These are phyloP conservation scores for Anhinga anhinga DNA, from an alignment of 2,113 vertebrate species.

Conservation along the genomic window DNA sequence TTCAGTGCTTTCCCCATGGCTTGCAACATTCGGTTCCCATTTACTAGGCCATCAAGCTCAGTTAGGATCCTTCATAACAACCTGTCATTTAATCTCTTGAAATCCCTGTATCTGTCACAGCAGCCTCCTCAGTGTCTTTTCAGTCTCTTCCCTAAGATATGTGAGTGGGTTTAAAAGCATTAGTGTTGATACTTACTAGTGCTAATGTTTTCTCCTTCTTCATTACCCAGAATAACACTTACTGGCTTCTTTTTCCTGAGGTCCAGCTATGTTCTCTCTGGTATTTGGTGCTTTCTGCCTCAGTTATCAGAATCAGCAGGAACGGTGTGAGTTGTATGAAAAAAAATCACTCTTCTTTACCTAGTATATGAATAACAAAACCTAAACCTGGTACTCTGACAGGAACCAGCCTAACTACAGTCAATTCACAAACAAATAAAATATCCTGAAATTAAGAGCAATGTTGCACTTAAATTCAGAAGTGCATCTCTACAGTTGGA, in stretches of 20 bases:
- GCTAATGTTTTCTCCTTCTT: neutral
- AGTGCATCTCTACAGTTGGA: neutral
- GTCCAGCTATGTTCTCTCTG: neutral
- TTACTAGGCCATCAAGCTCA: slow-evolving; percentile 38
- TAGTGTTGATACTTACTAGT: neutral
- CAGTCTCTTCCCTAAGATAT: neutral
- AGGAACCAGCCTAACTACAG: neutral
- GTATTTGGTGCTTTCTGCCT: neutral
- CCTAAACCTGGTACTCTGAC: neutral
- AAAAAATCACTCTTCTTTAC: neutral
- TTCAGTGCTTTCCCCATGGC: neutral
- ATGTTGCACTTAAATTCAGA: neutral
- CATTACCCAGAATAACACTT: neutral
- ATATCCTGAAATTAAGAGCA: neutral
- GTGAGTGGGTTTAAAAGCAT: neutral
- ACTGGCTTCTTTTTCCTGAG: neutral
- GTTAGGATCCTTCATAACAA: slow-evolving; percentile 37
- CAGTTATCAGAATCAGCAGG: neutral
- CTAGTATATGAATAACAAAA: neutral
- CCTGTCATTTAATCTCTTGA: slow-evolving; percentile 46
- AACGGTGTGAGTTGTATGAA: neutral
- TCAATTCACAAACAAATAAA: neutral
- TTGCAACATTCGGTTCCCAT: slow-evolving; percentile 25
- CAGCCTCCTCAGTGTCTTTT: neutral
- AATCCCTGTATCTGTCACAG: neutral